phyloP scores from a whole-genome alignment of 2,888 invertebrate species.

The Aporophyla lueneburgensis region DNA sequence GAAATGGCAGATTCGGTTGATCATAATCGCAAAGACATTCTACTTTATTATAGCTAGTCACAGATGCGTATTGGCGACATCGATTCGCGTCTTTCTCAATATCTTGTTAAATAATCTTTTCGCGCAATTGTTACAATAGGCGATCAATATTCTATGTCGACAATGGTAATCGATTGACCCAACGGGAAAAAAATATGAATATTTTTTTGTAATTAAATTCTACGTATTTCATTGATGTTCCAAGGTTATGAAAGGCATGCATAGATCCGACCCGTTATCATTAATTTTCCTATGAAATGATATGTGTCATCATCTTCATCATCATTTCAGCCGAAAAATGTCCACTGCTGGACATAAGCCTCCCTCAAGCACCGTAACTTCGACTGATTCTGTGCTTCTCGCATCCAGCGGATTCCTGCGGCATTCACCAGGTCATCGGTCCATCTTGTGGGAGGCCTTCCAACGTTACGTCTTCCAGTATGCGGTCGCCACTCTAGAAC shows the following conservation, averaged over 20 bases:
- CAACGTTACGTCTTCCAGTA: too few relatives aligned
- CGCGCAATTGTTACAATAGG: constrained; percentile 25
- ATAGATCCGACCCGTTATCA: background rate
- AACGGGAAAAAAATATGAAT: background rate
- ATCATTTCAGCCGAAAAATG: too few relatives aligned
- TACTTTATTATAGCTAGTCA: constrained; percentile 60
- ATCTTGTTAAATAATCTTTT: constrained; percentile 38
- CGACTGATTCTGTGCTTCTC: too few relatives aligned
- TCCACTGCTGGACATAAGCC: too few relatives aligned
- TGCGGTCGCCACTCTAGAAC: too few relatives aligned
- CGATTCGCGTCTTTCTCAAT: constrained; percentile 52
- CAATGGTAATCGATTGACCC: constrained; percentile 15
- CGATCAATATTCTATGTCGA: constrained; percentile 4
- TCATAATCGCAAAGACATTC: constrained; percentile 67
- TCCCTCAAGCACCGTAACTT: too few relatives aligned
- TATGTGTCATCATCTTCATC: background rate
- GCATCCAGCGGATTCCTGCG: too few relatives aligned
- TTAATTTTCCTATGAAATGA: background rate
- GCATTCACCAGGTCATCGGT: too few relatives aligned
- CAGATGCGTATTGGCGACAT: constrained; percentile 65
- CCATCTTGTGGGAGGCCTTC: too few relatives aligned
- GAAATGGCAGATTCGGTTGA: constrained; percentile 60
- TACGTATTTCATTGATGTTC: constrained; percentile 5
- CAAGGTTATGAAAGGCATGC: background rate
- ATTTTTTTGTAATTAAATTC: background rate